Evolutionary conservation across 2,113 vertebrate species (phyloP).

Genomic region (Embiotoca jacksoni): DNA sequence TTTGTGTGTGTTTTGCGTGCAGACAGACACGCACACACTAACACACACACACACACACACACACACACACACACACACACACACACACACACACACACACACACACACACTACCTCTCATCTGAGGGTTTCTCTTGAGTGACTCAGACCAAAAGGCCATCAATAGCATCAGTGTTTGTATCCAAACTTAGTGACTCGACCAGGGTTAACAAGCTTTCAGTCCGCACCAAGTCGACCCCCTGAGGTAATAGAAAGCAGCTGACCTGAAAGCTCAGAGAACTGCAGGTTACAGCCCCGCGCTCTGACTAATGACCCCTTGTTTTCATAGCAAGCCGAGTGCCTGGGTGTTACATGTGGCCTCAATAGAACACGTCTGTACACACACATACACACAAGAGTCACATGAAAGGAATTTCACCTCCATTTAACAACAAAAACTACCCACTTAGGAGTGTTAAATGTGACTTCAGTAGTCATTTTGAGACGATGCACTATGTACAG

Average conservation of each 20-base stretch:
- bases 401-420: conserved; percentile 75
- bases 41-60: conserved; percentile 21
- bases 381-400: conserved; percentile 40
- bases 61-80: conserved; percentile 19
- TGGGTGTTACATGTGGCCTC: conserved; percentile 78
- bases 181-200: conserved; percentile 63
- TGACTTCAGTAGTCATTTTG: conserved; percentile 26
- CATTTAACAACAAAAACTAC: conserved; percentile 63
- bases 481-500: background rate
- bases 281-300: conserved; percentile 67
- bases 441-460: conserved; percentile 18
- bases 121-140: conserved; percentile 27
- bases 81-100: conserved; percentile 10
- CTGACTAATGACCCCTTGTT: conserved; percentile 76
- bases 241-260: conserved; percentile 82
- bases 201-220: conserved; percentile 81
- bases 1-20: conserved; percentile 37
- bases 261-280: conserved; percentile 73
- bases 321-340: conserved; percentile 73
- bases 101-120: conserved; percentile 12
- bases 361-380: conserved; percentile 66
- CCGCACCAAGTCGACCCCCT: conserved; percentile 54
- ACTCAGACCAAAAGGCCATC: conserved; percentile 57
- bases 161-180: conserved; percentile 64
- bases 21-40: conserved; percentile 26